Percentiles rank a stretch among this genome's conserved stretches.
phyloP scores from a whole-genome alignment of 2,888 invertebrate genomes.

The Crocallis elinguaria region DNA sequence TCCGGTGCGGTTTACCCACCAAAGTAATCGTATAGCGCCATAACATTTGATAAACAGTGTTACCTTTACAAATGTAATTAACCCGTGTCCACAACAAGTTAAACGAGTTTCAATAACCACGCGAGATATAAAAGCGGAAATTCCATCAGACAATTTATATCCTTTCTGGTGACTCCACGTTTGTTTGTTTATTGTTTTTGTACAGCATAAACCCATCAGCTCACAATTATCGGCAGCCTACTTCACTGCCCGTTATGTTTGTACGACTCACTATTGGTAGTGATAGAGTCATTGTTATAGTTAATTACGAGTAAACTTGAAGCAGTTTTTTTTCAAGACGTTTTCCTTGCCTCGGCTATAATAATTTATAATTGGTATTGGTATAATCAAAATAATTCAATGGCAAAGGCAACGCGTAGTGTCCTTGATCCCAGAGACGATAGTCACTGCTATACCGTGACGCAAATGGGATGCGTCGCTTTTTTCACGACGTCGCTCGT shows the following conservation, averaged over 20 bases:
- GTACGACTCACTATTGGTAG: conserved; percentile 20
- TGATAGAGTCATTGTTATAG: not conserved
- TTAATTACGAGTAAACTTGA: not conserved
- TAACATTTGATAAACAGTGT: not conserved
- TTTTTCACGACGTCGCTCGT: no score
- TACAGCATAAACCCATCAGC: conserved; percentile 40
- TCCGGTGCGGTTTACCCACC: no score
- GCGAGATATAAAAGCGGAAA: conserved; percentile 26
- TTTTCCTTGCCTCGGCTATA: no score
- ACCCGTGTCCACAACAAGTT: conserved; percentile 18
- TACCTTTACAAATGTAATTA: conserved; percentile 12
- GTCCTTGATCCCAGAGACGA: no score
- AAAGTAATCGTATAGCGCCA: no score
- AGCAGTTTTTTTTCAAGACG: no score
- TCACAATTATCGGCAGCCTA: conserved; percentile 34
- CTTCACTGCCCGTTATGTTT: conserved; percentile 36
- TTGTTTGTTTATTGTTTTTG: conserved; percentile 37
- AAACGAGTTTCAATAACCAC: conserved; percentile 28
- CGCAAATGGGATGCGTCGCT: no score
- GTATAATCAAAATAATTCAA: no score
- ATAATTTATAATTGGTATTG: no score
- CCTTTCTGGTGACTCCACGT: conserved; percentile 17
- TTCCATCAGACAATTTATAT: conserved; percentile 29
- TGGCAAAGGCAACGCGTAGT: no score
- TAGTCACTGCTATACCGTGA: no score